These are phyloP conservation scores for Pseudochaenichthys georgianus DNA, from an alignment of 2,797 vertebrate species.

Conservation along the genomic window DNA sequence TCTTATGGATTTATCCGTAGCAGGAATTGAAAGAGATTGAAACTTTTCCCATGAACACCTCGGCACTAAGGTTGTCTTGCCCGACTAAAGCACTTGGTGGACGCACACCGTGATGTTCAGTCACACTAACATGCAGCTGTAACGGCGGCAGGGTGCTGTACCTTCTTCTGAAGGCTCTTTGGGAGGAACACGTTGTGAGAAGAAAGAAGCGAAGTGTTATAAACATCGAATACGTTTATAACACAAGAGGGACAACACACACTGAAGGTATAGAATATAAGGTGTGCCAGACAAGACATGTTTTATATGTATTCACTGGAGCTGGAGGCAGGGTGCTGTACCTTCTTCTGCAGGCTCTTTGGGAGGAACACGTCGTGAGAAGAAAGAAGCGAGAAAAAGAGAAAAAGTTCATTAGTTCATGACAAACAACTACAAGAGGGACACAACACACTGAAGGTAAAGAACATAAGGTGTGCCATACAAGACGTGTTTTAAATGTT, in stretches of 20 bases:
- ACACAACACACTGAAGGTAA: not conserved
- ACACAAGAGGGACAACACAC: not conserved
- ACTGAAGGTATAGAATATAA: not conserved
- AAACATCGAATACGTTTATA: not conserved
- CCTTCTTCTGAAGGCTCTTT: conserved; percentile 59
- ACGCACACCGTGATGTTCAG: conserved; percentile 22
- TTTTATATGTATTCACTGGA: not conserved
- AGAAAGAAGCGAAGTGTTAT: not conserved
- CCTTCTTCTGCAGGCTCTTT: conserved; percentile 59
- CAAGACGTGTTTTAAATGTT: not conserved
- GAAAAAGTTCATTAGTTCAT: conserved; percentile 17
- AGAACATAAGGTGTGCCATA: not conserved
- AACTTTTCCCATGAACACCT: conserved; percentile 25
- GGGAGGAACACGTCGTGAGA: not conserved
- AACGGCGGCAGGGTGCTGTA: conserved; percentile 3
- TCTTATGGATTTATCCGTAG: conserved; percentile 1
- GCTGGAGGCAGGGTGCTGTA: not conserved
- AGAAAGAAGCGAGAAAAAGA: conserved; percentile 7
- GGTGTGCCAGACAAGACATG: not conserved
- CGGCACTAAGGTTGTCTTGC: not conserved
- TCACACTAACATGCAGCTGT: conserved; percentile 11
- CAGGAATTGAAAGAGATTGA: conserved; percentile 13
- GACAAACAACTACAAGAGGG: too few relatives aligned
- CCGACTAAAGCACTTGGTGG: not conserved
- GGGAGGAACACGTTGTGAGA: not conserved